Evolutionary conservation across 1,140 invertebrate species (phyloP), one percentile per base, ranked within the genome.

Genomic region (Anastatus disparis): DNA sequence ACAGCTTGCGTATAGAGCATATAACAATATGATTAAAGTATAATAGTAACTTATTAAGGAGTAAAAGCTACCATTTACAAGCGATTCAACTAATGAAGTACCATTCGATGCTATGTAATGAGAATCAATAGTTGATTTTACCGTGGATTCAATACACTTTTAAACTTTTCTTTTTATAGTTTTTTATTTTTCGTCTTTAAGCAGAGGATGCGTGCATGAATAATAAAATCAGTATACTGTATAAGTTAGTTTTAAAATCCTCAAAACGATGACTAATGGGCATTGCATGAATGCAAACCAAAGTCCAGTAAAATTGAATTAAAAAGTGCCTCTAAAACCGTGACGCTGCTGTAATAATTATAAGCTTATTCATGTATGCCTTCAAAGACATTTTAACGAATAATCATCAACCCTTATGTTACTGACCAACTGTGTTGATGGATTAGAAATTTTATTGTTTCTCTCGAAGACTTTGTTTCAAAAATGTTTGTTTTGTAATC

Each of bases 61-160:
- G 31, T 29, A 48, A 59, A 17, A n/a, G 62, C 72, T 71, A 71
- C 69, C 63, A 74, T 74, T 74, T 70, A 48, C 56, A 52, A 15
- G 50, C 59, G 64, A 73, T 71, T 75, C 74, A 75, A 35, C 67
- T 73, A 71, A 75, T 73, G 71, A 75, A 66, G 20, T 27, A 73
- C 70, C 52, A 27, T 20, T 27, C 15, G 22, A n/a, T 40, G n/a
- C 24, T 22, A 4, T 29, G 31, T 56, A 38, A 56, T 35, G 53
- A 56, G 53, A 29, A 56, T 56, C 53, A 38, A 56, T 56, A 9
- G 53, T 4, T 15, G 42, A 46, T 46, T 20, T 4, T 13, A n/a
- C 42, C n/a, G n/a, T n/a, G n/a, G n/a, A n/a, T n/a, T n/a, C n/a
- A n/a, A n/a, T n/a, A n/a, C n/a, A n/a, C n/a, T n/a, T n/a, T n/a